phyloP scores from a whole-genome alignment of 1,140 invertebrate genomes.

The Temnothorax nylanderi region DNA sequence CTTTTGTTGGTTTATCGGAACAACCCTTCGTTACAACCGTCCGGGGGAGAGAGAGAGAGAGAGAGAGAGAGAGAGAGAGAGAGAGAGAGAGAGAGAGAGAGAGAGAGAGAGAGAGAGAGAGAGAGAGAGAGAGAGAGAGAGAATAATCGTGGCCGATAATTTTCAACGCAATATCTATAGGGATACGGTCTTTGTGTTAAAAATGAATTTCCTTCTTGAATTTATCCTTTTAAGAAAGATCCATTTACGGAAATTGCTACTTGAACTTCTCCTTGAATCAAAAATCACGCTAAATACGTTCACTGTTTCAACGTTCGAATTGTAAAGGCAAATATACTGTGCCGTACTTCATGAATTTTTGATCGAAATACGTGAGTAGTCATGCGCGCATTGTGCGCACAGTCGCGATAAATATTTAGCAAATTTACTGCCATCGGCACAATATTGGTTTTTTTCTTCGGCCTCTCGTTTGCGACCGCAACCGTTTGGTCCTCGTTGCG shows the following conservation, averaged over 20 bases:
- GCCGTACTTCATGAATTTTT: constrained; percentile 61
- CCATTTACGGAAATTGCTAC: neutral
- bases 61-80: no score
- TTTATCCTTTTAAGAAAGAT: neutral
- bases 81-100: constrained; percentile 11
- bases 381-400: constrained; percentile 48
- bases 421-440: constrained; percentile 57
- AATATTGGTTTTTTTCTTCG: constrained; percentile 56
- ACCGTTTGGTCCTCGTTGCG: constrained; percentile 8
- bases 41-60: neutral
- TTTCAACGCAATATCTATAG: neutral
- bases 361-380: constrained; percentile 41
- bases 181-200: neutral
- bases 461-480: constrained; percentile 13
- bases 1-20: constrained; percentile 64
- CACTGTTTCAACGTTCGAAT: constrained; percentile 9
- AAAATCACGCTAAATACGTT: constrained; percentile 20
- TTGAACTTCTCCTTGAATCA: constrained; percentile 12
- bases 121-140: neutral
- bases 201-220: neutral
- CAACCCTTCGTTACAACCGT: constrained; percentile 41
- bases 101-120: neutral
- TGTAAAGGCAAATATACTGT: constrained; percentile 40
- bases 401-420: constrained; percentile 66
- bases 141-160: constrained; percentile 27